phyloP scores from a whole-genome alignment of 2,113 vertebrate genomes.

The Diadophis punctatus region DNA sequence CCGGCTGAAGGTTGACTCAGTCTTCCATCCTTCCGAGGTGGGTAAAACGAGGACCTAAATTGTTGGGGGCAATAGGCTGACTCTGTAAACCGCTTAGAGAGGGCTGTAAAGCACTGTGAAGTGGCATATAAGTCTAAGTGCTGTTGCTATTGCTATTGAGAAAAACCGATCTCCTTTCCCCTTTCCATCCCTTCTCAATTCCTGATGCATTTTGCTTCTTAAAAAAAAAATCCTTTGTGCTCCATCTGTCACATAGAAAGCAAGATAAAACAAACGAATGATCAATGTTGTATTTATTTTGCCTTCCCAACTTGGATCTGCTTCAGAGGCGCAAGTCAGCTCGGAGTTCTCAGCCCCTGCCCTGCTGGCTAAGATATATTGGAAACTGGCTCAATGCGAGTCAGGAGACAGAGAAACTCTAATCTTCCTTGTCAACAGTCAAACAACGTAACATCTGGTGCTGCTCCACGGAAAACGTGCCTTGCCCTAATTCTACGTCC shows the following conservation, averaged over 20 bases:
- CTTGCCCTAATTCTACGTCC: background rate
- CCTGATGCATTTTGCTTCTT: background rate
- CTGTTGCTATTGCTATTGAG: background rate
- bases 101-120: too few relatives aligned
- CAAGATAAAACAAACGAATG: background rate
- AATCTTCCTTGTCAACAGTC: background rate
- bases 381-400: background rate
- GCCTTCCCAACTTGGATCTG: background rate
- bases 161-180: background rate
- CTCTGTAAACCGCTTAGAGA: too few relatives aligned
- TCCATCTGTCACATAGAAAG: background rate
- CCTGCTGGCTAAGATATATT: background rate
- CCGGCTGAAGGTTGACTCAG: too few relatives aligned
- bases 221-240: background rate
- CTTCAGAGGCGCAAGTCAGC: background rate
- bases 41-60: too few relatives aligned
- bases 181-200: background rate
- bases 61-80: too few relatives aligned
- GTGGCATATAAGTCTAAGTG: too few relatives aligned
- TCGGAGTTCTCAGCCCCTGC: background rate
- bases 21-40: too few relatives aligned
- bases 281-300: background rate
- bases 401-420: background rate
- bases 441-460: background rate
- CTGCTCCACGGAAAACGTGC: background rate